Base-by-base conservation (phyloP, 2,888 invertebrate species). In the Folsomia manolachei region DNA sequence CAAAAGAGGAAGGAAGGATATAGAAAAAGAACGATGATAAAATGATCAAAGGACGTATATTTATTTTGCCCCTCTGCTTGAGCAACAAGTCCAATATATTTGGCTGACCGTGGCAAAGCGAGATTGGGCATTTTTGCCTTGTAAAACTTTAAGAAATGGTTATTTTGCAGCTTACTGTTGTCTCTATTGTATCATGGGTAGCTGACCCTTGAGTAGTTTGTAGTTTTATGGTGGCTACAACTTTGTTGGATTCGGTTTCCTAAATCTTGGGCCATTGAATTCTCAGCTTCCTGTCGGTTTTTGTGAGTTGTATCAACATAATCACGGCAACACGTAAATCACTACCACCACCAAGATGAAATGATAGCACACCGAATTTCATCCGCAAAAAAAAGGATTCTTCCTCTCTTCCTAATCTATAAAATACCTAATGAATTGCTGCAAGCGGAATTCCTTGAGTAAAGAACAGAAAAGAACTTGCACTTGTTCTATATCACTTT, bases 381-480 rank as follows among this genome's bases (percentile, higher is more conserved):
- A 19, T 23, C 7, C 39, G 14, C 4, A 39, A 39, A 39, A 39
- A 39, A 14, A 39, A 39, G 39, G n/a, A 64, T 67, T 56, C 67
- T 67, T 67, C 67, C 67, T 67, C 56, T 67, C 56, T 56, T 67
- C 60, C 19, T n/a, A n/a, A n/a, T n/a, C n/a, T n/a, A n/a, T n/a
- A n/a, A n/a, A n/a, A 27, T 18, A n/a, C 2, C 24, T 66, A 67
- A 67, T 67, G 67, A 67, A 67, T 67, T 56, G 67, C 67, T 67
- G n/a, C 26, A 26, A 67, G 67, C 67, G 14, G 67, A 67, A 67
- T 67, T 67, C 67, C 60, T 56, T 21, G 9, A 51, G 64, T 14
- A 4, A 39, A 39, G 39, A 39, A 39, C 7, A n/a, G 4, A 39
- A 14, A 27, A 64, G 9, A 18, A 64, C 11, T 18, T 64, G 27